Conservation (phyloP, 35 echinoderm and acorn worm species). For the Stichopus chloronotus region DNA sequence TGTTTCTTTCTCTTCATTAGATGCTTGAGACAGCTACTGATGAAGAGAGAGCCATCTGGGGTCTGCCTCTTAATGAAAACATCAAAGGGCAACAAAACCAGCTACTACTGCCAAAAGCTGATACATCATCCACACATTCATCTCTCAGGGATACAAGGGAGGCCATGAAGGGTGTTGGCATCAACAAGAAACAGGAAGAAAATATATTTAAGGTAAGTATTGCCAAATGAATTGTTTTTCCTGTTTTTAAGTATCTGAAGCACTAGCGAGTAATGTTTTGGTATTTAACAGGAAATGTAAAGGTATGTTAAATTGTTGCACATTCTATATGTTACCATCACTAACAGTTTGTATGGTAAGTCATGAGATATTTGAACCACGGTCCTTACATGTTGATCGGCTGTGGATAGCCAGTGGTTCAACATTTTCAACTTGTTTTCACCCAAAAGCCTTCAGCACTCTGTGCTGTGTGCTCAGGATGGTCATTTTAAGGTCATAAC, state of each 20-base stretch:
- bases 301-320: background rate
- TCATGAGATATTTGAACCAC: background rate
- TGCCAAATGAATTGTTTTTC: background rate
- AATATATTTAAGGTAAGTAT: slow-evolving; percentile 85
- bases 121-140: slow-evolving; percentile 11
- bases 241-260: background rate
- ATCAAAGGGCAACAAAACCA: slow-evolving; percentile 9
- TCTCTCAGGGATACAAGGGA: slow-evolving; percentile 62
- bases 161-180: slow-evolving; percentile 81
- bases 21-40: slow-evolving; percentile 52
- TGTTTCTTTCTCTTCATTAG: background rate
- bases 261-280: background rate
- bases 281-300: background rate
- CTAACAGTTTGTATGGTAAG: background rate
- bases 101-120: background rate
- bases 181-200: slow-evolving; percentile 63
- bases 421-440: too few species aligned
- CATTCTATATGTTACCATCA: background rate
- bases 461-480: too few species aligned
- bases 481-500: too few species aligned
- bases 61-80: slow-evolving; percentile 35
- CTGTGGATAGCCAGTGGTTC: background rate
- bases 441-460: too few species aligned
- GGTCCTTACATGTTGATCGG: background rate
- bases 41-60: slow-evolving; percentile 60